Evolutionary conservation across 1,140 invertebrate genomes (phyloP).

Genomic region (Hypothenemus hampei): DNA sequence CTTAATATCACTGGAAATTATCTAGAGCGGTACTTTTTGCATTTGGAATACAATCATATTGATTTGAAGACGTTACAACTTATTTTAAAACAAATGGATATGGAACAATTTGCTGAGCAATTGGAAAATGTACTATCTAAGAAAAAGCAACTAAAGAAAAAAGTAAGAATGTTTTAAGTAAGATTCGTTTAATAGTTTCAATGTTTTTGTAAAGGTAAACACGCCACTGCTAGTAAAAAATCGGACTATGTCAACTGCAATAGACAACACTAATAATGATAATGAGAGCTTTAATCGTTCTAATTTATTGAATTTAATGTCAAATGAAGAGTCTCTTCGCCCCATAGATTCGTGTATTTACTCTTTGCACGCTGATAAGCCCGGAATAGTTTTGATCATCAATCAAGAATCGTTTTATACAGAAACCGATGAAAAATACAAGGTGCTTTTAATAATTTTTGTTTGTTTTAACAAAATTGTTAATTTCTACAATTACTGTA

Average conservation of each 20-base stretch:
- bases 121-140: slow-evolving; percentile 8
- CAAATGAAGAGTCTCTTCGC: not conserved
- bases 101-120: slow-evolving; percentile 22
- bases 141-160: not conserved
- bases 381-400: slow-evolving; percentile 39
- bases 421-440: slow-evolving; percentile 27
- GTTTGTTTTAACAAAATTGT: not conserved
- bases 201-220: not conserved
- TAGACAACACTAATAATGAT: not conserved
- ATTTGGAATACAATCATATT: slow-evolving; percentile 30
- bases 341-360: too few species aligned
- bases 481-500: slow-evolving; percentile 7
- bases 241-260: not conserved
- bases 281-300: not conserved
- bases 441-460: slow-evolving; percentile 19
- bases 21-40: slow-evolving; percentile 36
- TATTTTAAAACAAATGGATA: slow-evolving; percentile 34
- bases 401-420: slow-evolving; percentile 39
- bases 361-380: too few species aligned
- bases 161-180: not conserved
- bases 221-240: not conserved
- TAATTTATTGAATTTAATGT: slow-evolving; percentile 3
- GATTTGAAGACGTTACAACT: slow-evolving; percentile 27
- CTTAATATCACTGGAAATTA: slow-evolving; percentile 17
- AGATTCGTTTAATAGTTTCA: too few species aligned